Conservation (phyloP, 2,797 vertebrate species). For the Microtus agrestis region DNA sequence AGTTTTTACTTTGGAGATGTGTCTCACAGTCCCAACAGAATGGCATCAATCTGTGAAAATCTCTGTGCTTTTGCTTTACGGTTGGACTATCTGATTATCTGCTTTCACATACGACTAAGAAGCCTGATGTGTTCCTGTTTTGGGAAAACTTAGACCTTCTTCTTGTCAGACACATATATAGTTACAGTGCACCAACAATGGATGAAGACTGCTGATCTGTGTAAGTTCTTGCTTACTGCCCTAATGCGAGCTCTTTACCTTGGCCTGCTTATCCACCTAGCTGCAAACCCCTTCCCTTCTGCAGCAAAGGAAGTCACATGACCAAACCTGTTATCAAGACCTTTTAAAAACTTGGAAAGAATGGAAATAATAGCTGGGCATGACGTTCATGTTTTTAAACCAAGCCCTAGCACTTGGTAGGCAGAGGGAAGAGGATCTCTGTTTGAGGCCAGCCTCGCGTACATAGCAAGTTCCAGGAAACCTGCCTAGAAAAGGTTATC, state of each 20-base stretch:
- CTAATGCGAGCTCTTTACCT: not conserved
- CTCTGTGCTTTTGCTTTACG: not conserved
- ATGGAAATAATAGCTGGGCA: not conserved
- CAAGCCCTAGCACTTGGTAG: not conserved
- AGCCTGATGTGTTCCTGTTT: not conserved
- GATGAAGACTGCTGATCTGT: not conserved
- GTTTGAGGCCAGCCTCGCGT: not conserved
- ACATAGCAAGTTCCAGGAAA: not conserved
- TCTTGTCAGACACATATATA: not conserved
- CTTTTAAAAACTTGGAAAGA: not conserved
- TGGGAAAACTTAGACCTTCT: not conserved
- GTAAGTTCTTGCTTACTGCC: not conserved
- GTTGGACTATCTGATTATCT: not conserved
- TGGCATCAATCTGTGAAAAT: not conserved
- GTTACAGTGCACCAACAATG: not conserved
- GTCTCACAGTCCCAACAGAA: not conserved
- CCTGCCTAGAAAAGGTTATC: not conserved
- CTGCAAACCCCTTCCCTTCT: not conserved
- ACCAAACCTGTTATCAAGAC: not conserved
- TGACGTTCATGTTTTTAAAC: not conserved
- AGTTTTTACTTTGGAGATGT: not conserved
- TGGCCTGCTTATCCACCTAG: not conserved
- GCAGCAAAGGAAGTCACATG: not conserved
- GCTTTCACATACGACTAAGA: not conserved
- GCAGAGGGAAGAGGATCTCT: not conserved